phyloP scores from a whole-genome alignment of 2,888 invertebrate species.

The Tinea semifulvella region DNA sequence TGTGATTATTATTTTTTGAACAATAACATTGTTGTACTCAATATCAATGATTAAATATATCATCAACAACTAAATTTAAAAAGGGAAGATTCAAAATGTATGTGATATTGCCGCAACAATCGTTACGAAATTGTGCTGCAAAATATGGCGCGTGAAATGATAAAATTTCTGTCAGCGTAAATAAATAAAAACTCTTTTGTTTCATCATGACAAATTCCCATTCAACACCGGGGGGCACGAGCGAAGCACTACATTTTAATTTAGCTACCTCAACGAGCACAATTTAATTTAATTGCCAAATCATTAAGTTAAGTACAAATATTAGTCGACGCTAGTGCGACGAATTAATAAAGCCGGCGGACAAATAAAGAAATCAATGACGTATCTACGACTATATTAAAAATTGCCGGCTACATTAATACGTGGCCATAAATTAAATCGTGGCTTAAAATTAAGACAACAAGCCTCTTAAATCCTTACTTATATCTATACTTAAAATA shows the following conservation, averaged over 20 bases:
- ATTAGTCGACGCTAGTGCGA: constrained; percentile 56
- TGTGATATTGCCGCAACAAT: too few species aligned
- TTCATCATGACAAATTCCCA: constrained; percentile 37
- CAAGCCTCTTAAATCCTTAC: constrained; percentile 68
- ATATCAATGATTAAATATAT: too few species aligned
- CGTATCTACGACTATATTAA: constrained; percentile 45
- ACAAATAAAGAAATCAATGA: constrained; percentile 61
- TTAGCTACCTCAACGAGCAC: constrained; percentile 60
- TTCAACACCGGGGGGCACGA: constrained; percentile 25
- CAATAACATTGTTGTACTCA: too few species aligned
- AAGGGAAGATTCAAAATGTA: too few species aligned
- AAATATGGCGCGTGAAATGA: too few species aligned
- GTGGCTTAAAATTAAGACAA: constrained; percentile 68
- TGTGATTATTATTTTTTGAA: too few species aligned
- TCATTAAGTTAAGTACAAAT: constrained; percentile 64
- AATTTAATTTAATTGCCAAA: constrained; percentile 66
- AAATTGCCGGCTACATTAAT: constrained; percentile 60
- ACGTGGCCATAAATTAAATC: constrained; percentile 62
- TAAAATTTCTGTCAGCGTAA: too few species aligned
- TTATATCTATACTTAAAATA: too few species aligned
- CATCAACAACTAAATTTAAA: too few species aligned
- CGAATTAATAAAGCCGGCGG: constrained; percentile 44
- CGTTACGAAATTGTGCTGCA: too few species aligned
- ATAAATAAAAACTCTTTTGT: too few species aligned
- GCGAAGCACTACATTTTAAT: constrained; percentile 50